Evolutionary conservation across 2,888 invertebrate genomes (phyloP).

Genomic region (Dasysyrphus tricinctus): DNA sequence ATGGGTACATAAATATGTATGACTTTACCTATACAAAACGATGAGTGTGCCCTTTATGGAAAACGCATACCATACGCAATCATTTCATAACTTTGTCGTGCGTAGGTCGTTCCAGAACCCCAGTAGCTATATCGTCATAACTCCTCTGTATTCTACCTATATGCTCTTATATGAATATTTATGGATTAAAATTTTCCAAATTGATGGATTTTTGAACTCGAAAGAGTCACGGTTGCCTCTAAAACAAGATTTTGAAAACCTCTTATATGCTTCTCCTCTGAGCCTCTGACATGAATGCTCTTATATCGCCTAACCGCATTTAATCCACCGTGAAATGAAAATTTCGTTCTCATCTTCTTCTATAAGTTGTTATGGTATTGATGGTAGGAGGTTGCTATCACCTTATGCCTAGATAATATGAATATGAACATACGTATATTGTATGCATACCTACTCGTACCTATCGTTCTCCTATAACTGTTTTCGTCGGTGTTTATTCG

Average conservation of each 20-base stretch:
- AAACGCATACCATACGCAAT: conserved; percentile 40
- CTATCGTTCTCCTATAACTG: conserved; percentile 1
- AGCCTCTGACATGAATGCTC: not conserved
- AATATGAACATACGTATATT: not conserved
- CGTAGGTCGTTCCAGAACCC: not conserved
- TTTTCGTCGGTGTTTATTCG: conserved; percentile 61
- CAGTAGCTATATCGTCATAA: not conserved
- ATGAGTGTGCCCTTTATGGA: conserved; percentile 19
- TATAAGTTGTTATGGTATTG: not conserved
- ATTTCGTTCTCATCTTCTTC: conserved; percentile 43
- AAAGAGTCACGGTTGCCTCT: conserved; percentile 16
- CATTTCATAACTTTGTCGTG: not conserved
- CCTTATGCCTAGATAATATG: conserved; percentile 7
- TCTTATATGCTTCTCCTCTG: conserved; percentile 22
- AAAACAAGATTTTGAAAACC: conserved; percentile 44
- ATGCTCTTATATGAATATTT: conserved; percentile 56
- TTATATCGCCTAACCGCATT: conserved; percentile 60
- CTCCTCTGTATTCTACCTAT: not conserved
- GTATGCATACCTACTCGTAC: too few relatives aligned
- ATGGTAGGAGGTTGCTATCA: not conserved
- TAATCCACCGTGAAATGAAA: conserved; percentile 72
- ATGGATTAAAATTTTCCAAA: conserved; percentile 68
- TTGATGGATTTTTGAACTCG: conserved; percentile 67
- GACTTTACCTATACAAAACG: not conserved
- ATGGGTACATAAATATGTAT: not conserved